These are phyloP conservation scores for Plagiodera versicolora DNA, from an alignment of 2,888 invertebrate species.

Conservation along the genomic window DNA sequence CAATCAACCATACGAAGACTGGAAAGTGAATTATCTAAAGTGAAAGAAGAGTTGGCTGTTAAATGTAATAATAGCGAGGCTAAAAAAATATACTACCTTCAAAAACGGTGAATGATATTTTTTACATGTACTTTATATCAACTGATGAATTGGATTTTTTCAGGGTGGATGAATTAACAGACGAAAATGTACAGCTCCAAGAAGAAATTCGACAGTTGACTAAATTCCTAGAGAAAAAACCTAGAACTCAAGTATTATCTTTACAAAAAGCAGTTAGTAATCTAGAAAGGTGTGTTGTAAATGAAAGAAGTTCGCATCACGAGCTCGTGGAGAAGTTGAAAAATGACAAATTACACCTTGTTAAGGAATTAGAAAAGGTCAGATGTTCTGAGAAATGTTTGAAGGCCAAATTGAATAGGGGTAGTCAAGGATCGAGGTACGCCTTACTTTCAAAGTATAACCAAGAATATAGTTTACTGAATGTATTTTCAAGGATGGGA, in stretches of 20 bases:
- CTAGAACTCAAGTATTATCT: slow-evolving; percentile 36
- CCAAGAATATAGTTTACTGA: background rate
- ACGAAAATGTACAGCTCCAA: slow-evolving; percentile 46
- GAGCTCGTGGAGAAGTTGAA: slow-evolving; percentile 53
- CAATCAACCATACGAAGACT: slow-evolving; percentile 57
- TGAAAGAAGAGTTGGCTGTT: slow-evolving; percentile 44
- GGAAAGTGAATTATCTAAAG: slow-evolving; percentile 54
- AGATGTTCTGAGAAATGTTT: slow-evolving; percentile 42
- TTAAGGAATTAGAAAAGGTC: slow-evolving; percentile 45
- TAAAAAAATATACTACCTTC: slow-evolving; percentile 41
- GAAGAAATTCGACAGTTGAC: slow-evolving; percentile 43
- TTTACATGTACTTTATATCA: background rate
- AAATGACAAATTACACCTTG: slow-evolving; percentile 50
- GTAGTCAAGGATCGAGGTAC: slow-evolving; percentile 24
- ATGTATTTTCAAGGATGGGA: slow-evolving; percentile 25
- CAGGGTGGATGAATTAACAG: slow-evolving; percentile 48
- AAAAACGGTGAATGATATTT: slow-evolving; percentile 40
- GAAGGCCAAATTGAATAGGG: slow-evolving; percentile 27
- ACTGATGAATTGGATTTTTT: slow-evolving; percentile 46
- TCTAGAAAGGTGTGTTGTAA: slow-evolving; percentile 53
- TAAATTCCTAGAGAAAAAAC: slow-evolving; percentile 35
- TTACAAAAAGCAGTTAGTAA: slow-evolving; percentile 52
- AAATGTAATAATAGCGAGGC: slow-evolving; percentile 35
- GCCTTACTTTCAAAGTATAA: background rate
- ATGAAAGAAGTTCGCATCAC: slow-evolving; percentile 54